These are phyloP conservation scores for Clarias magur DNA, from an alignment of 2,113 vertebrate species.

Conservation along the genomic window DNA sequence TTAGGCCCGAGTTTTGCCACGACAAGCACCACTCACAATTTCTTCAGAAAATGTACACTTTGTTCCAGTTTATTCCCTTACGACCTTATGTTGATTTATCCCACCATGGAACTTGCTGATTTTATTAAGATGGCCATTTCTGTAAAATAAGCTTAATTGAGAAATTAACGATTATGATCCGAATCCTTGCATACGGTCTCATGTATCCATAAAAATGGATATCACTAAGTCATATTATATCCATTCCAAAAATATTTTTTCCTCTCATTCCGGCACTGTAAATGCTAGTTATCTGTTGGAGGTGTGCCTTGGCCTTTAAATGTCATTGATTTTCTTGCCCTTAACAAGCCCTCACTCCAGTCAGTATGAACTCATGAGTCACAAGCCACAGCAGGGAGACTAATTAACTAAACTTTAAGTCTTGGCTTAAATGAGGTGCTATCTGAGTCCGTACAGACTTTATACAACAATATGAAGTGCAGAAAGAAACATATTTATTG, in stretches of 20 bases:
- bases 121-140: neutral
- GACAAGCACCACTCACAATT: too few species aligned
- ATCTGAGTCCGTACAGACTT: neutral
- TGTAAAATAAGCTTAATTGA: neutral
- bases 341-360: conserved; percentile 33
- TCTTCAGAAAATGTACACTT: too few species aligned
- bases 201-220: neutral
- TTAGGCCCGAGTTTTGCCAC: too few species aligned
- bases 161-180: neutral
- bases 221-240: neutral
- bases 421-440: neutral
- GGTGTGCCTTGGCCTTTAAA: conserved; percentile 54
- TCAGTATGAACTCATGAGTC: conserved; percentile 44
- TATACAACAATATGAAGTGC: neutral
- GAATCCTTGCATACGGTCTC: neutral
- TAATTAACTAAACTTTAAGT: conserved; percentile 45
- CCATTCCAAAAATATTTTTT: neutral
- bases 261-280: conserved; percentile 10
- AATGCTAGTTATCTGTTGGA: conserved; percentile 37
- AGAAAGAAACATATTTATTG: neutral
- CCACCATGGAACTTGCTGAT: neutral
- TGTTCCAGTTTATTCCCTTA: neutral
- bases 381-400: conserved; percentile 35
- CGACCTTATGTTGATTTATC: neutral
- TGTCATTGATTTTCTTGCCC: conserved; percentile 47